phyloP scores from a whole-genome alignment of 2,797 vertebrate species.

The Astyanax mexicanus region DNA sequence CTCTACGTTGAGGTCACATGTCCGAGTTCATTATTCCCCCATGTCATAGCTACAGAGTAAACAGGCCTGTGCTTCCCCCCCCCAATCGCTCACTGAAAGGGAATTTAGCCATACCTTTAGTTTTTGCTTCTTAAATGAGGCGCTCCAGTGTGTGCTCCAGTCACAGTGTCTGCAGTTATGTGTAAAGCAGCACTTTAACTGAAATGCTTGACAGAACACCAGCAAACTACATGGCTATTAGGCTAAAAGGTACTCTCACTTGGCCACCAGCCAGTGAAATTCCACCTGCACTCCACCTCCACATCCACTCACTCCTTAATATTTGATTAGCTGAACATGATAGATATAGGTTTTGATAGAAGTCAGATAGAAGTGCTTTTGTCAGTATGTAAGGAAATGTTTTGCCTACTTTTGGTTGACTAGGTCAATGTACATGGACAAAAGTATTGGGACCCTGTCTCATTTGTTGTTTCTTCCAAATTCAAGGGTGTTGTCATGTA shows the following conservation, averaged over 20 bases:
- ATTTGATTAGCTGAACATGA: not conserved
- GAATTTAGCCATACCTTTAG: not conserved
- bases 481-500: too few relatives aligned
- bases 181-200: not conserved
- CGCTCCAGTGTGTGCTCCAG: slow-evolving; percentile 32
- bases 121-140: slow-evolving; percentile 37
- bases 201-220: slow-evolving; percentile 10
- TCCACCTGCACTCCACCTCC: not conserved
- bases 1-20: slow-evolving; percentile 57
- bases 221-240: slow-evolving; percentile 31
- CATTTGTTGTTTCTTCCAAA: too few relatives aligned
- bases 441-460: too few relatives aligned
- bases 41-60: slow-evolving; percentile 57
- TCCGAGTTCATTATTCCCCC: slow-evolving; percentile 62
- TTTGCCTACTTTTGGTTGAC: not conserved
- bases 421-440: too few relatives aligned
- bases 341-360: not conserved
- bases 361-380: not conserved
- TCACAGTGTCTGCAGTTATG: slow-evolving; percentile 22
- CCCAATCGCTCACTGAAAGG: not conserved
- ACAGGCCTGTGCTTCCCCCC: slow-evolving; percentile 49
- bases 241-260: slow-evolving; percentile 3
- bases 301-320: not conserved
- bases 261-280: not conserved
- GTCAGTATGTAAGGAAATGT: not conserved